Evolutionary conservation across 2,797 vertebrate genomes (phyloP), one percentile per base, ranked within the genome.

Genomic region (Chelon auratus): DNA sequence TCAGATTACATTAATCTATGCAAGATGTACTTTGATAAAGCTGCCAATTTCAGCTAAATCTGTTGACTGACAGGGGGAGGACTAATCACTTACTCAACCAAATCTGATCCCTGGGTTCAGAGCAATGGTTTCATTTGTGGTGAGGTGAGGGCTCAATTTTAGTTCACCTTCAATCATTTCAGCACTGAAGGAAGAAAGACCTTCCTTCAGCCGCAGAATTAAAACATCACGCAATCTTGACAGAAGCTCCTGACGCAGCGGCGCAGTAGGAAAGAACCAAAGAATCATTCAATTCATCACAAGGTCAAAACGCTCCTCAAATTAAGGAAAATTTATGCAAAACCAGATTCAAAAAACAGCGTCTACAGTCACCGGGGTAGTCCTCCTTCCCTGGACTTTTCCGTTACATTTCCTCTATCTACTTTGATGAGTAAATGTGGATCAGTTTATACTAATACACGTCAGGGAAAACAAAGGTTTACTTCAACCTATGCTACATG

Each of bases 1-100:
- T 92, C 90, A 80, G 90, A 93, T 91, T 91, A 89, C 40, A 78
- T 80, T 91, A 91, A 91, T 91, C 92, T 87, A 84, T 73, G 78
- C 61, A 40, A 75, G 76, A 91, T 89, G 84, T 81, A 83, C 87
- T 86, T 70, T 55, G 81, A 91, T 89, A 86, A 90, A 87, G 84
- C 87, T 91, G 88, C 88, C 90, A 89, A 91, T 91, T 93, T 88
- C 22, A 72, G 43, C 64, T 0, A 80, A 87, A 90, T 92, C 86
- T 76, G 75, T 51, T 90, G 86, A 92, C 24, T 88, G 92, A 85
- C 87, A 86, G 83, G 17, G 45, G 45, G 42, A 56, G 45, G 53
- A 78, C 74, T 80, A 79, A 87, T 89, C 80, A 75, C 56, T 65
- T 14, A 48, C 53, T 72, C 62, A 63, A 73, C 66, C 43, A 70